Base-by-base conservation (phyloP, 2,888 invertebrate species). In the Meiosimyza decipiens region DNA sequence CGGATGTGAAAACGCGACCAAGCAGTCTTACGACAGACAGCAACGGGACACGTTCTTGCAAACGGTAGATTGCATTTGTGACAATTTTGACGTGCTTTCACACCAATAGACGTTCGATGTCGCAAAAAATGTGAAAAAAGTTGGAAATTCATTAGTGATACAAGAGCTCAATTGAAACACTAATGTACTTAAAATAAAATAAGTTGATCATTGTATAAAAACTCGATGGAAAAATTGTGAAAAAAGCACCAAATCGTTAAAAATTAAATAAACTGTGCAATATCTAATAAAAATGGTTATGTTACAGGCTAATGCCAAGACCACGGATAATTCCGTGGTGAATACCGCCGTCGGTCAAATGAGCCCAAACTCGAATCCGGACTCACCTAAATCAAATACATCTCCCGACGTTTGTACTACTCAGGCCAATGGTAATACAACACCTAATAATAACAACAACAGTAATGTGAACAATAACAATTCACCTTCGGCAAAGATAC, bases 331-430 rank as follows among this genome's bases (percentile, higher is more conserved):
- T 13, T 77, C 77, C 18, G 47, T 52, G 18, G 28, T 75, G 52
- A 74, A 79, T 13, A 77, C 81, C 52, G 79, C 83, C 76, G 79
- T 83, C 57, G 78, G 79, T 1, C 83, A 86, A 63, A 79, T 86
- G 80, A 87, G 87, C 79, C 87, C 87, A 63, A 84, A 85, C 54
- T 87, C 87, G 5, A 84, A 82, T 76, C 87, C 87, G 3, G 85
- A 83, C 60, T 87, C 87, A 6, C 87, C 87, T 67, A 86, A 85
- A 70, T 86, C 87, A 4, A 86, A 86, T 67, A 83, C 84, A 55
- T 85, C 84, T 15, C 85, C 86, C 6, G 83, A 83, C 22, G 59
- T 80, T 67, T 73, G 40, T 7, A 40, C 40, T 40, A 40, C 40
- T 9, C 40, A 40, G 6, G 40, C 40, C 9, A 40, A 40, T 40